A percentile compares a stretch with the other conserved stretches of the same genome.
phyloP scores from a whole-genome alignment of 2,888 invertebrate species.

The Ophion slaviceki region DNA sequence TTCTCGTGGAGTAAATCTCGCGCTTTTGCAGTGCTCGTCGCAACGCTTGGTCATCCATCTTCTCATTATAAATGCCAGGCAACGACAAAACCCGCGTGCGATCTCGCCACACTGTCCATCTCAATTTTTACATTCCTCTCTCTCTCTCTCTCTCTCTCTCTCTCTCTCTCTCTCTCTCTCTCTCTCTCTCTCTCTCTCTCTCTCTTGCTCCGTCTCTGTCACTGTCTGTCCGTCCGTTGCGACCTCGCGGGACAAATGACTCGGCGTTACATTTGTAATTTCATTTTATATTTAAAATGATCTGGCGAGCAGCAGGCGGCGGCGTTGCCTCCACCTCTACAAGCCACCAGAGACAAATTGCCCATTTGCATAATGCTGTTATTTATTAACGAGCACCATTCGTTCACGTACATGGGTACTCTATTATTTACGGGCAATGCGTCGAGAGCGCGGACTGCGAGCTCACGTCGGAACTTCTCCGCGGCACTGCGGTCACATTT shows the following conservation, averaged over 20 bases:
- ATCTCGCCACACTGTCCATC: constrained; percentile 12
- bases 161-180: background rate
- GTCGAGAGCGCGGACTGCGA: background rate
- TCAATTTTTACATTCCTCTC: constrained; percentile 46
- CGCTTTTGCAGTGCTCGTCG: constrained; percentile 43
- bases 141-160: too few species aligned
- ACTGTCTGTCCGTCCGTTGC: constrained; percentile 42
- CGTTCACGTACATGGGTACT: constrained; percentile 71
- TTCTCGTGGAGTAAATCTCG: constrained; percentile 35
- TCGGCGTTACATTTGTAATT: constrained; percentile 79
- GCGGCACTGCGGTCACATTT: background rate
- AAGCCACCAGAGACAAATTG: constrained; percentile 77
- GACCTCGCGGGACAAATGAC: constrained; percentile 76
- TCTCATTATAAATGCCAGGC: constrained; percentile 78
- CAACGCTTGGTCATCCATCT: constrained; percentile 74
- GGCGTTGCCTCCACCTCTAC: constrained; percentile 64
- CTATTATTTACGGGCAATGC: constrained; percentile 6
- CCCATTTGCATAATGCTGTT: constrained; percentile 81
- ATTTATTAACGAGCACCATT: constrained; percentile 77
- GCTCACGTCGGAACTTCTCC: background rate
- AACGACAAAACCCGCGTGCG: constrained; percentile 67
- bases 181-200: constrained; percentile 10
- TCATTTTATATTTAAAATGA: constrained; percentile 80
- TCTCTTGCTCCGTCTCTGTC: background rate
- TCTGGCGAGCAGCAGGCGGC: constrained; percentile 50